A percentile compares a stretch with the other conserved stretches of the same genome.
phyloP scores from a whole-genome alignment of 2,888 invertebrate species.

The Piscicola geometra region DNA sequence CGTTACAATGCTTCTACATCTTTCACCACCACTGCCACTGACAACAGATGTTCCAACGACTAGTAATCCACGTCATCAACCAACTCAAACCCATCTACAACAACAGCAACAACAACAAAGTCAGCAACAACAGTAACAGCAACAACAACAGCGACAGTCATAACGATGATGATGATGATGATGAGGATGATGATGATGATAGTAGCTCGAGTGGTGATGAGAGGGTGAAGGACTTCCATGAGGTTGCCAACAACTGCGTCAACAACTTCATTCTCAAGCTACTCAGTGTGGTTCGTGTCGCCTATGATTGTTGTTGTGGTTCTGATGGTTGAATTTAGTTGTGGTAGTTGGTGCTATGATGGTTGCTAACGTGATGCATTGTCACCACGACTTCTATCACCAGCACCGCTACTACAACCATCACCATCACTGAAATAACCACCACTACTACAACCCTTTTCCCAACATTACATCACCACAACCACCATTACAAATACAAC shows the following conservation, averaged over 20 bases:
- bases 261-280: slow-evolving; percentile 85
- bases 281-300: slow-evolving; percentile 68
- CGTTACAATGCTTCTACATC: background rate
- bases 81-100: slow-evolving; percentile 63
- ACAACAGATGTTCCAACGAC: slow-evolving; percentile 74
- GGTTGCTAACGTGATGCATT: background rate
- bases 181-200: slow-evolving; percentile 40
- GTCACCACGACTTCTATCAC: background rate
- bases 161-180: slow-evolving; percentile 38
- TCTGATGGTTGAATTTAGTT: background rate
- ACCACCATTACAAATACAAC: background rate
- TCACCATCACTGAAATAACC: too few relatives aligned
- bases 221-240: slow-evolving; percentile 27
- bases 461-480: background rate
- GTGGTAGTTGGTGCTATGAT: background rate
- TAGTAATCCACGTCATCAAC: slow-evolving; percentile 89
- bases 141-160: slow-evolving; percentile 34
- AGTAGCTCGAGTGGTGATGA: slow-evolving; percentile 49
- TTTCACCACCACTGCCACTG: background rate
- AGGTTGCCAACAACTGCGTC: slow-evolving; percentile 64
- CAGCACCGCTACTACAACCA: background rate
- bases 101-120: background rate
- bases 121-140: background rate
- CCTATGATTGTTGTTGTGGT: background rate
- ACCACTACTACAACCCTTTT: too few relatives aligned